A percentile compares a stretch with the other conserved stretches of the same genome.
These are phyloP conservation scores for Leistus spinibarbis DNA, from an alignment of 2,888 invertebrate species.

Conservation along the genomic window DNA sequence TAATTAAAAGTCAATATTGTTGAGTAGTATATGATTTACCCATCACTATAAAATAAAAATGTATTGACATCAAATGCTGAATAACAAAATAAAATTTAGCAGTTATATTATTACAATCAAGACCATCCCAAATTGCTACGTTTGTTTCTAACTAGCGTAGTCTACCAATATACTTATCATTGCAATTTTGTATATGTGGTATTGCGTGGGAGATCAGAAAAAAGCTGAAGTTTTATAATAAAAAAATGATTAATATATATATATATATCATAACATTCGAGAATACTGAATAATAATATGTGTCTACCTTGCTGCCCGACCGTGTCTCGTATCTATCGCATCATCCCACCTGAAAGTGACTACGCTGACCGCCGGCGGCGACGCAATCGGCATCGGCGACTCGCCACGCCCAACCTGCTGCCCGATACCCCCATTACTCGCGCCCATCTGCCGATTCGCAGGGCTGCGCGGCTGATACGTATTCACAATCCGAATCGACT, in stretches of 20 bases:
- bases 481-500: slow-evolving; percentile 74
- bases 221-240: not conserved
- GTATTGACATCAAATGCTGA: not conserved
- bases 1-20: not conserved
- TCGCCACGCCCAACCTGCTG: slow-evolving; percentile 30
- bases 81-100: not conserved
- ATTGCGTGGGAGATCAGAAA: not conserved
- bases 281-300: slow-evolving; percentile 43
- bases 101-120: not conserved
- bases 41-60: not conserved
- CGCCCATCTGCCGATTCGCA: slow-evolving; percentile 48
- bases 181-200: not conserved
- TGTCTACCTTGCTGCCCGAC: slow-evolving; percentile 70
- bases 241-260: not conserved
- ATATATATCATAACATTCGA: not conserved
- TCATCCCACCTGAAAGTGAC: slow-evolving; percentile 91
- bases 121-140: not conserved
- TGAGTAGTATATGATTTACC: not conserved
- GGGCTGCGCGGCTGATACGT: slow-evolving; percentile 70
- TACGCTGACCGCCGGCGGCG: slow-evolving; percentile 80
- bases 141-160: slow-evolving; percentile 3
- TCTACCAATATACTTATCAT: not conserved
- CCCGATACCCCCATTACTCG: slow-evolving; percentile 47
- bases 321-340: slow-evolving; percentile 58
- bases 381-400: slow-evolving; percentile 48